Base-by-base conservation (phyloP, 2,797 vertebrate species). In the Myripristis murdjan region DNA sequence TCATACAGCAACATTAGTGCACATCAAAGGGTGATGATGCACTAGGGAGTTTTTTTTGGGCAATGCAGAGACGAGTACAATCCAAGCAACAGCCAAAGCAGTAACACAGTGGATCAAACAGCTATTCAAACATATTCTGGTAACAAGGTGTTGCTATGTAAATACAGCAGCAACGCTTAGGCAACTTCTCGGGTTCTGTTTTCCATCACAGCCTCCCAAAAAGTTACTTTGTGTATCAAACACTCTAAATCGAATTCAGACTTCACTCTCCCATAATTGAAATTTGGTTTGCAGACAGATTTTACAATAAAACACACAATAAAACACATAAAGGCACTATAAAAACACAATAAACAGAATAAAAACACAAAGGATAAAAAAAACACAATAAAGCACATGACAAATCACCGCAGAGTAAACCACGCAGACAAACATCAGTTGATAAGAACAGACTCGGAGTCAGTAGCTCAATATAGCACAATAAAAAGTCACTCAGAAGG, bases 211-310 rank as follows among this genome's bases (percentile, higher is more conserved):
- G 14, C 54, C 61, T 39, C 39, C 16, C 2, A 53, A 41, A 68
- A 70, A 46, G 41, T 64, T 55, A 10, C 7, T 57, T 16, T 8
- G 18, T 16, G 53, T 51, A 54, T 75, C 31, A 23, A 49, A 64
- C 35, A 37, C 53, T 37, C 6, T 66, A 33, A 69, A 20, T 70
- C n/a, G n/a, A n/a, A n/a, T n/a, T n/a, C 49, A 67, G 24, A 74
- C 23, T 75, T 81, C 72, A 79, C 43, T 60, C 59, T 75, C 55
- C 26, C 61, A 53, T 51, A 51, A 64, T 43, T 11, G 20, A 20
- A 48, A 43, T 39, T 68, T 77, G 55, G 26, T 65, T 55, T 83
- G 68, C 59, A 88, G 75, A 77, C 10, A 57, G 20, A 57, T n/a
- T 46, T 72, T 28, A 53, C 68, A 59, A 75, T 82, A 47, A 82